These are phyloP conservation scores for Synanthedon andrenaeformis DNA, from an alignment of 2,888 invertebrate species.

Conservation along the genomic window DNA sequence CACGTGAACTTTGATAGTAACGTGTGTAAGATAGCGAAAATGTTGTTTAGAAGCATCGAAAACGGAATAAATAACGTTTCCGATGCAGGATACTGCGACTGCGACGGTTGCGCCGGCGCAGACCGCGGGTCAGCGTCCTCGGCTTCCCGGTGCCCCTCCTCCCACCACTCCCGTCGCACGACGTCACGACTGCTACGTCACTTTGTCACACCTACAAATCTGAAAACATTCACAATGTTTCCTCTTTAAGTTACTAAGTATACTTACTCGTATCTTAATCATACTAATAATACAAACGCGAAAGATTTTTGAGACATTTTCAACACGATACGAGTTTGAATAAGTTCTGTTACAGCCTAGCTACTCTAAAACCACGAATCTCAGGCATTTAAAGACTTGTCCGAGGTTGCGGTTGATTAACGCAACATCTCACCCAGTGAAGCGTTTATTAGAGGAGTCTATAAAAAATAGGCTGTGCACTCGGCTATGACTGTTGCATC, in stretches of 20 bases:
- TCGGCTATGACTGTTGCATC: conserved; percentile 33
- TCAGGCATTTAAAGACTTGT: neutral
- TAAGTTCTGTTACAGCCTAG: too few relatives aligned
- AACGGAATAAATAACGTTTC: conserved; percentile 19
- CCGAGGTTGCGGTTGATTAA: conserved; percentile 14
- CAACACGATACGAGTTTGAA: too few relatives aligned
- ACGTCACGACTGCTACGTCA: conserved; percentile 54
- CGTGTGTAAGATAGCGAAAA: too few relatives aligned
- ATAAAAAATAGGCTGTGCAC: conserved; percentile 46
- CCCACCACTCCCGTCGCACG: conserved; percentile 8
- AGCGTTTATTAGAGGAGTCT: conserved; percentile 40
- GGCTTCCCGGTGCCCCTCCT: conserved; percentile 4
- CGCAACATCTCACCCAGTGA: conserved; percentile 41
- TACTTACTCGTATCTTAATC: neutral
- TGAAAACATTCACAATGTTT: neutral
- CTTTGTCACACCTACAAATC: conserved; percentile 6
- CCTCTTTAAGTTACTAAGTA: neutral
- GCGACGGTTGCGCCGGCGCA: conserved; percentile 15
- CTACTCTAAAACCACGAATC: too few relatives aligned
- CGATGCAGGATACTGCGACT: conserved; percentile 14
- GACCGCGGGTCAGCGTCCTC: conserved; percentile 45
- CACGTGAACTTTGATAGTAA: too few relatives aligned
- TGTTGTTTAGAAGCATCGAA: neutral
- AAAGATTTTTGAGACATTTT: too few relatives aligned
- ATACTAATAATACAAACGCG: neutral